Conservation (phyloP, 2,797 vertebrate genomes). For the Hemitrygon akajei region DNA sequence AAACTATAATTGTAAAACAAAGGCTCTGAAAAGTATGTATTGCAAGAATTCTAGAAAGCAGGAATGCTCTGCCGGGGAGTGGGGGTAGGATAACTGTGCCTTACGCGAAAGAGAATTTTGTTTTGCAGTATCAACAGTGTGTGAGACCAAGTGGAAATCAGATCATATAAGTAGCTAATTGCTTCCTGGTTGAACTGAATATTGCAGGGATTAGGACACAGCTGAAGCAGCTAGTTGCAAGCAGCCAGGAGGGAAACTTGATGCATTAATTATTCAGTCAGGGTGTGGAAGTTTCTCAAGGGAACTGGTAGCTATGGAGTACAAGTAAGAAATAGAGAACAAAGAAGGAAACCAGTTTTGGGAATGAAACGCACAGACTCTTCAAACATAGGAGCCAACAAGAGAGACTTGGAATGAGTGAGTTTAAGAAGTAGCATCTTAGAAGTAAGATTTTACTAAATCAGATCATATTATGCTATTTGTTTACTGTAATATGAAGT, state of each 20-base stretch:
- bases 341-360: not conserved
- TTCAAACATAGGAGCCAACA: not conserved
- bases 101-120: not conserved
- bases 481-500: not conserved
- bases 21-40: not conserved
- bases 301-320: not conserved
- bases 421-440: not conserved
- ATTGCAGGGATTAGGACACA: not conserved
- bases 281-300: not conserved
- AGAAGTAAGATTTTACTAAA: not conserved
- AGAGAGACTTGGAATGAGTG: not conserved
- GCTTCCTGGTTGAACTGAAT: not conserved
- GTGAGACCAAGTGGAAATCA: not conserved
- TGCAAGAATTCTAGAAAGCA: not conserved
- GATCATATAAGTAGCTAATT: not conserved
- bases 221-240: not conserved
- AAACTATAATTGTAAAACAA: not conserved
- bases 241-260: not conserved
- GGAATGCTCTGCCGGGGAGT: not conserved
- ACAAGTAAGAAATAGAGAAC: not conserved
- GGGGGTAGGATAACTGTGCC: not conserved
- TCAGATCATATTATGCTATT: not conserved
- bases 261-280: not conserved
- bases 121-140: not conserved
- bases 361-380: not conserved